Base-by-base conservation (phyloP, 2,113 vertebrate genomes). In the Cygnus buccinator region DNA sequence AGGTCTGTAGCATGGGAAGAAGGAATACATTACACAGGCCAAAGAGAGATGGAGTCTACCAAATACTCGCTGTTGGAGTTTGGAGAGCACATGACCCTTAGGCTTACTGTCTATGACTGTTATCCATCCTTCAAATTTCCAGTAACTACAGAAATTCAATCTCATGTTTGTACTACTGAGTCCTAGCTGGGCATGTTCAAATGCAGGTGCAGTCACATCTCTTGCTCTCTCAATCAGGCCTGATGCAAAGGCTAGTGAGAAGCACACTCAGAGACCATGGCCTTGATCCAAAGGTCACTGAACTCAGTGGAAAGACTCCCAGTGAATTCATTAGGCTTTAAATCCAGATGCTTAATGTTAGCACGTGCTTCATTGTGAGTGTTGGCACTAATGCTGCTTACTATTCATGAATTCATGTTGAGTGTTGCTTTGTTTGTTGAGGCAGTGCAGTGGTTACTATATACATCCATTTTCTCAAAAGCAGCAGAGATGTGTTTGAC, bases 381-480 rank as follows among this genome's bases (percentile, higher is more conserved):
- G 5, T 54, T 82, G 39, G 18, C 41, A 70, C 33, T 48, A 87
- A 50, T 0, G 0, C 41, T 75, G 50, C 31, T 88, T 77, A 89
- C 76, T 90, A n/a, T 78, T 92, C 9, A 88, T 76, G 19, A 90
- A 95, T 95, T 95, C 86, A 41, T 62, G 73, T 81, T 0, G 0
- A 88, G 65, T 44, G 23, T 89, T 57, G 13, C 39, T 82, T 81
- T 84, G 61, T 92, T 92, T 92, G 70, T 89, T 9, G 11, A 90
- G 58, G 54, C 73, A 92, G 35, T 65, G 44, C 81, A 54, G 70
- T 59, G 31, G 43, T 87, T 87, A 89, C 62, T 88, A 83, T 93
- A 79, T 67, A 82, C 74, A 92, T 72, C 61, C 68, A 10, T 93
- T 95, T 92, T 89, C 48, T 93, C n/a, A 72, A 84, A 93, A 94